phyloP scores from a whole-genome alignment of 64 coral and sea anemone species.

The Pocillopora damicornis region DNA sequence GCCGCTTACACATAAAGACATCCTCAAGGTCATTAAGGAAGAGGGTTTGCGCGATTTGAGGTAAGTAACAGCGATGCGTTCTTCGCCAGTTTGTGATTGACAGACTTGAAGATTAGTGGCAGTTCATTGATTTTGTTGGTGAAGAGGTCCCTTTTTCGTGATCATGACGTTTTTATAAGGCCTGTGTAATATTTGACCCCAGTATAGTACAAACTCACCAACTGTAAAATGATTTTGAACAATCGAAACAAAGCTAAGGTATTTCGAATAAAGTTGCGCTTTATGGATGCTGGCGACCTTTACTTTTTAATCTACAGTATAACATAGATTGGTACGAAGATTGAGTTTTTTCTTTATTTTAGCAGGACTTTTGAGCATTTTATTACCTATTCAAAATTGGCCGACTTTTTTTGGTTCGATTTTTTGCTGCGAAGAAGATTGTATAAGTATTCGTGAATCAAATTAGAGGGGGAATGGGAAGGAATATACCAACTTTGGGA shows the following conservation, averaged over 20 bases:
- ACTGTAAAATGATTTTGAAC: no score
- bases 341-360: no score
- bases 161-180: no score
- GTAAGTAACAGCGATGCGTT: slow-evolving; percentile 34
- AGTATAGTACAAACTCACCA: no score
- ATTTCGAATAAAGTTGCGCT: no score
- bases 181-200: no score
- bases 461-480: not conserved
- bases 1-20: slow-evolving; percentile 88
- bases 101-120: not conserved
- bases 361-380: no score
- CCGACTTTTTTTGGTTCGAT: not conserved
- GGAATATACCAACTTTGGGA: not conserved
- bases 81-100: not conserved
- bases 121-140: not conserved
- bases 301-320: no score
- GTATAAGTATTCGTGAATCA: not conserved
- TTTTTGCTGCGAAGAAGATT: not conserved
- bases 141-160: not conserved
- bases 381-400: not conserved
- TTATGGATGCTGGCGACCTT: no score
- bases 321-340: no score
- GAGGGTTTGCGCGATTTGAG: slow-evolving; percentile 86
- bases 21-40: slow-evolving; percentile 81
- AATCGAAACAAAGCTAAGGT: no score